phyloP scores from a whole-genome alignment of 2,797 vertebrate species.

The Crypturellus tataupa region DNA sequence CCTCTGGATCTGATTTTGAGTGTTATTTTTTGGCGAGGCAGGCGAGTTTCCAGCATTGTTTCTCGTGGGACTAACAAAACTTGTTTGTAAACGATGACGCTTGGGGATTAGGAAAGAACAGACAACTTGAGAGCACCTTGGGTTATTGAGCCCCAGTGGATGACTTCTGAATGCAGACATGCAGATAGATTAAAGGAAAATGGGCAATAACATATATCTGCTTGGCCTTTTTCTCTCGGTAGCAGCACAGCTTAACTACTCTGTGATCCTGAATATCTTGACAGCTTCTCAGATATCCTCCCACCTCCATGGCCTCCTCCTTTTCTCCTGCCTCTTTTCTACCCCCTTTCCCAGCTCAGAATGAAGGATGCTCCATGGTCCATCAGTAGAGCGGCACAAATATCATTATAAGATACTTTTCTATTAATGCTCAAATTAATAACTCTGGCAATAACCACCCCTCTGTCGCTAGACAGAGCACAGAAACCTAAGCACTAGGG shows the following conservation, averaged over 20 bases:
- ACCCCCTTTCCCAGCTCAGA: neutral
- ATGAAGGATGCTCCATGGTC: neutral
- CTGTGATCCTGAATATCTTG: neutral
- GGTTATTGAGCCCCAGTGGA: neutral
- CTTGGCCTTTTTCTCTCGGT: neutral
- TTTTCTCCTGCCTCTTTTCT: neutral
- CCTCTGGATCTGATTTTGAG: neutral
- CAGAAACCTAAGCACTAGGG: neutral
- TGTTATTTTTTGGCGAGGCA: neutral
- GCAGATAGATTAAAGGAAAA: neutral
- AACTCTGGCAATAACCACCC: neutral
- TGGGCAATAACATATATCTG: neutral
- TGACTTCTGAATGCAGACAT: neutral
- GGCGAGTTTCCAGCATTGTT: neutral
- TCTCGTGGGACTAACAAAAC: neutral
- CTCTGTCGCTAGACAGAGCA: neutral
- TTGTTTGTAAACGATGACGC: neutral
- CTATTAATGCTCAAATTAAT: neutral
- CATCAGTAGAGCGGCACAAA: neutral
- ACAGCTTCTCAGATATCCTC: accelerated
- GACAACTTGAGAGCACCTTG: neutral
- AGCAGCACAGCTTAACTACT: neutral
- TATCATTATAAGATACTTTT: neutral
- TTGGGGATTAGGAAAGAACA: neutral
- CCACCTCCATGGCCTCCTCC: neutral